Conservation (phyloP, 2,797 vertebrate species). For the Lateolabrax maculatus region DNA sequence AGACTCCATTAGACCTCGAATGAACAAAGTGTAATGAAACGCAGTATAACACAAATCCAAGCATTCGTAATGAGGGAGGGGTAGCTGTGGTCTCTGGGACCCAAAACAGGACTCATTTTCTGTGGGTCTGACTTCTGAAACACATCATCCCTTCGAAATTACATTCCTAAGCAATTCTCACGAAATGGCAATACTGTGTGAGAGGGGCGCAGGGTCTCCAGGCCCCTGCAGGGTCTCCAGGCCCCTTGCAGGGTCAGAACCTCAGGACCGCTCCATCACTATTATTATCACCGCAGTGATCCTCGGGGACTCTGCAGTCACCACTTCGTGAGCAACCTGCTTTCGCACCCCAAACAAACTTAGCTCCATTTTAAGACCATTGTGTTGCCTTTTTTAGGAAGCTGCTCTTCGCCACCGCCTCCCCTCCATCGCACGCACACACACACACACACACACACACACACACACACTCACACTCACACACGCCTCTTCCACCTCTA, state of each 20-base stretch:
- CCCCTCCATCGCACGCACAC: not conserved
- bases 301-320: too few relatives aligned
- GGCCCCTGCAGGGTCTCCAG: too few relatives aligned
- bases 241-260: too few relatives aligned
- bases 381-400: not conserved
- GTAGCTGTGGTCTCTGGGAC: not conserved
- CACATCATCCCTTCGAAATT: not conserved
- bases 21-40: not conserved
- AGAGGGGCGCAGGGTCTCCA: not conserved
- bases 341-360: not conserved
- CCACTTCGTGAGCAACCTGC: too few relatives aligned
- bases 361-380: not conserved
- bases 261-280: not conserved
- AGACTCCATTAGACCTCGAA: not conserved
- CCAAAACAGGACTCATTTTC: not conserved
- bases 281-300: not conserved
- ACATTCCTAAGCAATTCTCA: not conserved
- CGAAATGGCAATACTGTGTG: too few relatives aligned
- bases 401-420: not conserved
- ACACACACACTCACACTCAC: constrained; percentile 1
- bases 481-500: constrained; percentile 27
- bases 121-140: not conserved
- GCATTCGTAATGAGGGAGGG: not conserved
- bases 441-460: not conserved
- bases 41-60: not conserved